Evolutionary conservation across 2,113 vertebrate genomes (phyloP).

Genomic region (Siniperca chuatsi): DNA sequence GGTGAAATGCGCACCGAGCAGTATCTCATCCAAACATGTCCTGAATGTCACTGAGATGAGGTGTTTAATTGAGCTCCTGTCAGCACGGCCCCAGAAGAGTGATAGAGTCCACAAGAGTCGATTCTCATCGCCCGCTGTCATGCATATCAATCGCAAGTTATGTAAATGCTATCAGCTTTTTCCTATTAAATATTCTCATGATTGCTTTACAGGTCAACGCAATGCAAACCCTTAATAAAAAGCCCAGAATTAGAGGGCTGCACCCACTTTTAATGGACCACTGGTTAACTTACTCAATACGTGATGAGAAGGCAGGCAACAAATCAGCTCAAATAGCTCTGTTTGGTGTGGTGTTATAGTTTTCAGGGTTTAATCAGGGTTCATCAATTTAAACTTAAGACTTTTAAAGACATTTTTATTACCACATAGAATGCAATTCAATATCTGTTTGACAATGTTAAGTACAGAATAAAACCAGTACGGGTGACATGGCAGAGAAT

Average conservation of each 20-base stretch:
- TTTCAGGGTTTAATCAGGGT: background rate
- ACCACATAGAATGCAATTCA: background rate
- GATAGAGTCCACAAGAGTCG: conserved; percentile 39
- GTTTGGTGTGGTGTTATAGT: background rate
- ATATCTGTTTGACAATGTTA: too few species aligned
- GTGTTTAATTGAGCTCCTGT: conserved; percentile 58
- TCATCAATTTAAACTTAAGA: background rate
- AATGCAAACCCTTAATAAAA: background rate
- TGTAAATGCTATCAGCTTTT: background rate
- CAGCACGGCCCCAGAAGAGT: background rate
- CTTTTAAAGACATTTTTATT: background rate
- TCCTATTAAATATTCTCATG: background rate
- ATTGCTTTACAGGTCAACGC: conserved; percentile 27
- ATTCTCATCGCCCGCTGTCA: background rate
- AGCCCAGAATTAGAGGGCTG: background rate
- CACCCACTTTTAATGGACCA: background rate
- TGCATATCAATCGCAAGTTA: conserved; percentile 26
- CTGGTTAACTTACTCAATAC: background rate
- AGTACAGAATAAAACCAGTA: background rate
- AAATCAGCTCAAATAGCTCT: background rate
- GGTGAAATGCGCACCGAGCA: conserved; percentile 16
- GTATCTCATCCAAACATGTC: conserved; percentile 41
- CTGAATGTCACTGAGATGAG: conserved; percentile 44
- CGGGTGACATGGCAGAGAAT: too few species aligned
- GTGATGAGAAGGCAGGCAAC: background rate